These are phyloP conservation scores for Machaerirhynchus nigripectus DNA, from an alignment of 2,113 vertebrate genomes.

Conservation along the genomic window DNA sequence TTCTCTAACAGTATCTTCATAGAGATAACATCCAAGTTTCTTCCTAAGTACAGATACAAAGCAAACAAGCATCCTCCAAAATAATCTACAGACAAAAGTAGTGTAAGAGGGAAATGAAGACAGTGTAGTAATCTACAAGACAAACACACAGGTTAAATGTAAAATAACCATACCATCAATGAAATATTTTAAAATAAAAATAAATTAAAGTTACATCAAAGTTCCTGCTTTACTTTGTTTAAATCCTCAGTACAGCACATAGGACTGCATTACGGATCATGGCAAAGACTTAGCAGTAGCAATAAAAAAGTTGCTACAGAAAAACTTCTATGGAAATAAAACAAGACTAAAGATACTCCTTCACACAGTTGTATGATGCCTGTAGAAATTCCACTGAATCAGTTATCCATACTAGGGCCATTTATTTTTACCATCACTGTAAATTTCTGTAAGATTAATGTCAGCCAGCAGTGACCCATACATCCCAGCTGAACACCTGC, in stretches of 20 bases:
- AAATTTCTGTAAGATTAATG: background rate
- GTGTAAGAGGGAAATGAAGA: slow-evolving; percentile 18
- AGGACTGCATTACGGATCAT: slow-evolving; percentile 27
- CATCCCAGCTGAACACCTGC: background rate
- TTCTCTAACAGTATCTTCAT: slow-evolving; percentile 65
- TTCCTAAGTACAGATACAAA: slow-evolving; percentile 66
- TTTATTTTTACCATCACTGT: background rate
- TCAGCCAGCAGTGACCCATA: background rate
- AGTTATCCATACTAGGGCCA: background rate
- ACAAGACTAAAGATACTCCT: background rate
- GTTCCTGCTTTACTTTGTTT: slow-evolving; percentile 50
- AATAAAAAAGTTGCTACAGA: slow-evolving; percentile 43
- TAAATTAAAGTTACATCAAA: slow-evolving; percentile 74
- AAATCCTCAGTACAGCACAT: background rate
- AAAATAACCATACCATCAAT: slow-evolving; percentile 50
- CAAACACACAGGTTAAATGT: slow-evolving; percentile 53
- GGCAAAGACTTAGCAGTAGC: slow-evolving; percentile 42
- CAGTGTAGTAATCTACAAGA: slow-evolving; percentile 21
- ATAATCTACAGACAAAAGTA: slow-evolving; percentile 3
- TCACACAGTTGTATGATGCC: background rate
- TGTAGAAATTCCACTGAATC: background rate
- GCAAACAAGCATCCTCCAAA: slow-evolving; percentile 54
- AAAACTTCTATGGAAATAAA: slow-evolving; percentile 14
- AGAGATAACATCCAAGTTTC: slow-evolving; percentile 49
- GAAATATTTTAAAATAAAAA: slow-evolving; percentile 67